These are phyloP conservation scores for Stegodyphus dumicola DNA, from an alignment of 1,140 invertebrate genomes.

Conservation along the genomic window DNA sequence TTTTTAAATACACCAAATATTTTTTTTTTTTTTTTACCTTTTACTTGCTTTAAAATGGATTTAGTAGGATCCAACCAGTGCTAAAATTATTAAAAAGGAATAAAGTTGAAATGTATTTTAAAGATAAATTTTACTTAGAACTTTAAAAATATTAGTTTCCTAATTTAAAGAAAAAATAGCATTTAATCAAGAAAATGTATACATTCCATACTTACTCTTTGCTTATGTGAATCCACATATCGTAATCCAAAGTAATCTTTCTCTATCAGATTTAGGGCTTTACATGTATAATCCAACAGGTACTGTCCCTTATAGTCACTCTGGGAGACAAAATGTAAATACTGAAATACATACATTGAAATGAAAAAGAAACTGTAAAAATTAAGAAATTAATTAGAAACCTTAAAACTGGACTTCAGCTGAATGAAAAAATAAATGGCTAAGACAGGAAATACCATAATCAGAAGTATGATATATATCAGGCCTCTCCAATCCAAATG, in stretches of 20 bases:
- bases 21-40: slow-evolving; percentile 75
- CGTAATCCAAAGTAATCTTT: slow-evolving; percentile 97
- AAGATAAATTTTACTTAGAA: no score
- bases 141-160: background rate
- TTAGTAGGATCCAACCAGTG: slow-evolving; percentile 96
- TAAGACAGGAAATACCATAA: no score
- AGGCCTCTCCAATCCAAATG: no score
- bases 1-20: no score
- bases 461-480: no score
- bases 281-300: slow-evolving; percentile 92
- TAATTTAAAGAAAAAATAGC: background rate
- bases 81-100: slow-evolving; percentile 73
- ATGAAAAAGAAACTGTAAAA: no score
- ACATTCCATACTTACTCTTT: slow-evolving; percentile 74
- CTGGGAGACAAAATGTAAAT: slow-evolving; percentile 72
- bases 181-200: no score
- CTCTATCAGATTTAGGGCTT: slow-evolving; percentile 92
- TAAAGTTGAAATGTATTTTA: background rate
- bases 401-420: no score
- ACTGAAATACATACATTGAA: no score
- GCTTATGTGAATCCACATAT: slow-evolving; percentile 91
- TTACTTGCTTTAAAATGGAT: slow-evolving; percentile 93
- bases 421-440: no score
- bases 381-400: no score
- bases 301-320: slow-evolving; percentile 92